Conservation (phyloP, 2,797 vertebrate genomes). For the Eulemur coronatus region DNA sequence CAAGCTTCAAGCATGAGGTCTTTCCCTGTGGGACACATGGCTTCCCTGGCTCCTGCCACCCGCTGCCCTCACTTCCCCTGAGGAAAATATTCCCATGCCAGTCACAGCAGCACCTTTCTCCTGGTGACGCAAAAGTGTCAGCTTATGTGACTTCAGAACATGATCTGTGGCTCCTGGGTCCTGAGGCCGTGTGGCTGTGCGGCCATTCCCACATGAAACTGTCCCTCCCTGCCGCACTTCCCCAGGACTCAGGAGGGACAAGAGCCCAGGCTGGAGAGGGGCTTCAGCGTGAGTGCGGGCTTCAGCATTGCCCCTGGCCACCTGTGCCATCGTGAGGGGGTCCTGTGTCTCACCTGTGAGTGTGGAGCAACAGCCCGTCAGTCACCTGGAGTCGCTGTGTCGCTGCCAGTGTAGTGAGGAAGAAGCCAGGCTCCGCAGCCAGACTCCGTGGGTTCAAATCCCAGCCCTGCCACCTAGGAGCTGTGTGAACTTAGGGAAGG, state of each 20-base stretch:
- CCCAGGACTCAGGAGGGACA: background rate
- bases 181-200: accelerated
- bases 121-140: background rate
- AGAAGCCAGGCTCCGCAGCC: background rate
- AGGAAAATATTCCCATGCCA: background rate
- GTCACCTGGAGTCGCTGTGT: background rate
- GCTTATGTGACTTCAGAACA: background rate
- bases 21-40: background rate
- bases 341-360: too few species aligned
- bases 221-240: too few species aligned
- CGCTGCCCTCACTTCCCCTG: accelerated
- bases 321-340: accelerated
- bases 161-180: background rate
- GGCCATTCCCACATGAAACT: background rate
- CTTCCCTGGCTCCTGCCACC: background rate
- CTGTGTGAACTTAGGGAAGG: background rate
- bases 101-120: background rate
- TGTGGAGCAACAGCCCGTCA: accelerated
- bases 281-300: background rate
- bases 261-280: background rate
- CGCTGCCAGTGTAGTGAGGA: background rate
- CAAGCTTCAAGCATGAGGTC: background rate
- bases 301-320: background rate
- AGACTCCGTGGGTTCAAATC: background rate
- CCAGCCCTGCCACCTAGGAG: background rate